Evolutionary conservation across 2,797 vertebrate species (phyloP).

Genomic region (Nannoperca obscura): DNA sequence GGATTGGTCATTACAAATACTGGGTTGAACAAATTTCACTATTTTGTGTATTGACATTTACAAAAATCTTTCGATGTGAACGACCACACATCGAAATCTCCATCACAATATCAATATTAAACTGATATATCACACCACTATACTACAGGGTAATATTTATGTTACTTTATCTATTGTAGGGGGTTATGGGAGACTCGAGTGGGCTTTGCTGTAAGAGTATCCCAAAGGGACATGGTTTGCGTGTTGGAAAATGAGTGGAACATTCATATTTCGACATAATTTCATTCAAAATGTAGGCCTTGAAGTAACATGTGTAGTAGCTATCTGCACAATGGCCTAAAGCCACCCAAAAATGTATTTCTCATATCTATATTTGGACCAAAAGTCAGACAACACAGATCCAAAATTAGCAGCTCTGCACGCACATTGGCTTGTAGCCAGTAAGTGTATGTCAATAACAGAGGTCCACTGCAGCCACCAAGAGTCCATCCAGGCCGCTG

Average conservation of each 20-base stretch:
- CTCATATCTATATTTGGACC: constrained; percentile 14
- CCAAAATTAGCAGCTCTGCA: constrained; percentile 35
- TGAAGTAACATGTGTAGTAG: not conserved
- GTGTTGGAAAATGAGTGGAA: constrained; percentile 16
- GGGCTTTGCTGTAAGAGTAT: not conserved
- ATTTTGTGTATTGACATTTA: not conserved
- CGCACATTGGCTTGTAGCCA: constrained; percentile 32
- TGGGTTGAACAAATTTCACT: not conserved
- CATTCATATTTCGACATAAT: not conserved
- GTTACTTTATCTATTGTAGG: not conserved
- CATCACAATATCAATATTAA: not conserved
- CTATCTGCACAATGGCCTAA: not conserved
- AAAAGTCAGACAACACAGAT: constrained; percentile 30
- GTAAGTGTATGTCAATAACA: constrained; percentile 52
- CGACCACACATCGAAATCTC: not conserved
- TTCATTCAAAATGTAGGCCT: not conserved
- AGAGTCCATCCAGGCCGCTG: constrained; percentile 13
- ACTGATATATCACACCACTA: not conserved
- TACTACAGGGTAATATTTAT: not conserved
- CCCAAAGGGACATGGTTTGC: not conserved
- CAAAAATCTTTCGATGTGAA: not conserved
- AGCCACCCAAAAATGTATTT: constrained; percentile 4
- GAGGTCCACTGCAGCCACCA: constrained; percentile 33
- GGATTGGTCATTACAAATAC: not conserved
- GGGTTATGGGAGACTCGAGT: not conserved